Evolutionary conservation across 2,888 invertebrate species (phyloP).

Genomic region (Agrypnus murinus): DNA sequence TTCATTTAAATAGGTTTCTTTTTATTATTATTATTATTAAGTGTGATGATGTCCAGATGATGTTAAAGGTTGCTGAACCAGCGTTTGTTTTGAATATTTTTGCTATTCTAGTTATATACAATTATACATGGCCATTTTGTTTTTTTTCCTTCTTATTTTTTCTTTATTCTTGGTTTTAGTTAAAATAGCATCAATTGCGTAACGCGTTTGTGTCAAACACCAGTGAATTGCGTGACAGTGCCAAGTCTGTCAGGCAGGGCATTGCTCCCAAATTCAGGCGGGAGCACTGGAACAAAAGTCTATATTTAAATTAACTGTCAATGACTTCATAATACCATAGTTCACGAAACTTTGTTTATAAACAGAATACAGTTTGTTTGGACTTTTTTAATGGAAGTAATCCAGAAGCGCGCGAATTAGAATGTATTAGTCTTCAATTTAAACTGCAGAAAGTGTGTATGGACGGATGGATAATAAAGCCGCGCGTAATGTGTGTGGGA

Average conservation of each 20-base stretch:
- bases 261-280: slow-evolving; percentile 55
- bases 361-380: slow-evolving; percentile 31
- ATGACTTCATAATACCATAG: slow-evolving; percentile 58
- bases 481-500: too few relatives aligned
- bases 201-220: slow-evolving; percentile 52
- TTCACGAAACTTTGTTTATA: slow-evolving; percentile 52
- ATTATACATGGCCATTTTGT: slow-evolving; percentile 35
- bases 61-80: slow-evolving; percentile 48
- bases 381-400: not conserved
- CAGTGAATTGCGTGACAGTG: slow-evolving; percentile 54
- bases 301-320: slow-evolving; percentile 63
- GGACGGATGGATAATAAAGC: too few relatives aligned
- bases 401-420: too few relatives aligned
- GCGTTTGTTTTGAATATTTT: slow-evolving; percentile 32
- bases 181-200: slow-evolving; percentile 54
- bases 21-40: not conserved
- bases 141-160: slow-evolving; percentile 43
- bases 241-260: slow-evolving; percentile 59
- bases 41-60: slow-evolving; percentile 1
- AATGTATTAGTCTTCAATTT: too few relatives aligned
- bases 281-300: slow-evolving; percentile 61
- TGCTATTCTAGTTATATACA: slow-evolving; percentile 35
- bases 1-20: slow-evolving; percentile 11
- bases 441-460: too few relatives aligned
- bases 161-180: slow-evolving; percentile 41